Percentiles rank a stretch among this genome's conserved stretches.
Evolutionary conservation across 2,888 invertebrate genomes (phyloP).

Genomic region (Plebejus melissa): DNA sequence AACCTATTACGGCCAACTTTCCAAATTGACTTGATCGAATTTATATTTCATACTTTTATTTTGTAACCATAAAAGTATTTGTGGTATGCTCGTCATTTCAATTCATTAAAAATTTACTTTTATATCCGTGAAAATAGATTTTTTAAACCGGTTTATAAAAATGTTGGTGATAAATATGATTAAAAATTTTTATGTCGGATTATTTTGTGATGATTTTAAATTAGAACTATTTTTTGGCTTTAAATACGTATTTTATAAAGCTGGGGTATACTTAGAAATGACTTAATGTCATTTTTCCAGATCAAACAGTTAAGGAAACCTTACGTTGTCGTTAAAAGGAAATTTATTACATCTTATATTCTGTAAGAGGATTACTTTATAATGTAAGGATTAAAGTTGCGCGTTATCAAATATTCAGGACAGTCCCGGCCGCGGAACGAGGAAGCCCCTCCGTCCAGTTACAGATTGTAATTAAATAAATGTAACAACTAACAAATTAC

Average conservation of each 20-base stretch:
- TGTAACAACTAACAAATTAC: background rate
- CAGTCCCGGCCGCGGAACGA: background rate
- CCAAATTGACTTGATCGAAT: slow-evolving; percentile 62
- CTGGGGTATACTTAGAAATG: background rate
- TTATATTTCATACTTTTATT: slow-evolving; percentile 32
- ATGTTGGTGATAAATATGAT: background rate
- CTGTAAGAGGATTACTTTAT: slow-evolving; percentile 16
- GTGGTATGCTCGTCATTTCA: background rate
- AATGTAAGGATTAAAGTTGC: slow-evolving; percentile 8
- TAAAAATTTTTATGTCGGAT: background rate
- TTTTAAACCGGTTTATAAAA: background rate
- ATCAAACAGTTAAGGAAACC: background rate
- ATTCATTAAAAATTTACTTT: background rate
- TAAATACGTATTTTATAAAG: background rate
- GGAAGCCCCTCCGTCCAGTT: background rate
- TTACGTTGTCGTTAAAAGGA: background rate
- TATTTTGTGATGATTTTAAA: background rate
- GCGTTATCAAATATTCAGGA: background rate
- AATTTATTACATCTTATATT: slow-evolving; percentile 9
- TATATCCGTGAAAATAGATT: background rate
- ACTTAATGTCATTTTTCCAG: background rate
- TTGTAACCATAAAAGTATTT: background rate
- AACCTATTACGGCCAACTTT: slow-evolving; percentile 61
- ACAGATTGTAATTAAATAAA: slow-evolving; percentile 1
- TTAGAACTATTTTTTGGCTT: background rate